These are phyloP conservation scores for Melangyna quadrimaculata DNA, from an alignment of 2,888 invertebrate genomes.

Conservation along the genomic window DNA sequence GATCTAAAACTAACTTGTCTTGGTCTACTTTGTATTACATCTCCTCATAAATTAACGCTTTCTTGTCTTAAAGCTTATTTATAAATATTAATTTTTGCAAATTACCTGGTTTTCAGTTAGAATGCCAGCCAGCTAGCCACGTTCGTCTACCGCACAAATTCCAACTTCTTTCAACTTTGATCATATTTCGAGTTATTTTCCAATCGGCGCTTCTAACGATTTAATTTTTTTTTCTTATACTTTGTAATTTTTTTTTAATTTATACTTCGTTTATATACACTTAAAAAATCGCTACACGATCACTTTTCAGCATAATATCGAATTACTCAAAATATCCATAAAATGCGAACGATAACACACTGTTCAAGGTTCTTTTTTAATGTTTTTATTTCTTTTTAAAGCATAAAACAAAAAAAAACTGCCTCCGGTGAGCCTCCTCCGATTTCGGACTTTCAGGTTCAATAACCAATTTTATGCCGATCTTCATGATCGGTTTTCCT, in stretches of 20 bases:
- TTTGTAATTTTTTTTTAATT: neutral
- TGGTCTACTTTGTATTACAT: neutral
- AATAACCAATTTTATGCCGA: slow-evolving; percentile 63
- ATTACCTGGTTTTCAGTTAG: slow-evolving; percentile 36
- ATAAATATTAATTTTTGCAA: slow-evolving; percentile 38
- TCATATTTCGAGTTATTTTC: slow-evolving; percentile 23
- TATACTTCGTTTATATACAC: slow-evolving; percentile 28
- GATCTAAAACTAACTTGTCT: neutral
- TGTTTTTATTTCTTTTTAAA: slow-evolving; percentile 1
- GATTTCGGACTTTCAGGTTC: slow-evolving; percentile 59
- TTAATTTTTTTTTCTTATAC: neutral
- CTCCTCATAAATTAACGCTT: neutral
- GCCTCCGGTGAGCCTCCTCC: slow-evolving; percentile 52
- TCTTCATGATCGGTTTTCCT: slow-evolving; percentile 40
- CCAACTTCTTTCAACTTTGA: slow-evolving; percentile 30
- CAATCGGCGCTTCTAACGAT: slow-evolving; percentile 16
- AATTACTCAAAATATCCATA: slow-evolving; percentile 66
- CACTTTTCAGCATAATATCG: slow-evolving; percentile 62
- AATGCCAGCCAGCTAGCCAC: neutral
- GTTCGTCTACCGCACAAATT: slow-evolving; percentile 4
- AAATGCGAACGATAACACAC: slow-evolving; percentile 45
- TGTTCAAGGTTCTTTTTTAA: slow-evolving; percentile 26
- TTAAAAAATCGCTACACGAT: slow-evolving; percentile 61
- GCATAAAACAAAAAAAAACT: neutral
- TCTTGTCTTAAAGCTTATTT: neutral